Base-by-base conservation (phyloP, 1,140 invertebrate genomes). In the Pectinophora gossypiella region DNA sequence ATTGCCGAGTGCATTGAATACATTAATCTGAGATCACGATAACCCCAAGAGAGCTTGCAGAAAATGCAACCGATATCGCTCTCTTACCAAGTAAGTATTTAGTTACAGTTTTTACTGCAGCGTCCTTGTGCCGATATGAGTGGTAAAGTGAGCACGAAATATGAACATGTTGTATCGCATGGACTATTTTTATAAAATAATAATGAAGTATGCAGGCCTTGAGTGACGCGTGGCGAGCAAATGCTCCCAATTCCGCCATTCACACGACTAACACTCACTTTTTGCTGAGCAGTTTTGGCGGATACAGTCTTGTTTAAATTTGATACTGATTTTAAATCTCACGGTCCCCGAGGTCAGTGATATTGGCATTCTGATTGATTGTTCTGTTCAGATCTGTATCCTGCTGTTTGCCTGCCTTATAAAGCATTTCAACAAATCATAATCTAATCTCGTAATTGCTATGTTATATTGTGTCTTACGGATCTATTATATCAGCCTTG, bases 201-300 rank as follows among this genome's bases (percentile, higher is more conserved):
- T 67, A 56, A 66, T 40, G 7, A 6, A 27, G 36, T 40, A 40
- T n/a, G n/a, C 27, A 23, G 61, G 73, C 78, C 76, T 82, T 79
- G 76, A 47, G 52, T 51, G 59, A 51, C 59, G 61, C 47, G 54
- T 54, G 46, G 32, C 52, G 27, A 51, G 27, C 48, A 64, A 70
- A 61, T 59, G 55, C 48, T 69, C 66, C 70, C 61, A 71, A 72
- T 76, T 76, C 76, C 70, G 76, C 76, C 71, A 78, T 83, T 83
- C 75, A 76, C 75, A 56, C 61, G 13, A 66, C 59, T 65, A 23
- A 51, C 59, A 56, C 43, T 59, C 44, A 61, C 56, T 59, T 69
- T n/a, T 62, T 53, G 18, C 16, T 27, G 38, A 44, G 19, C 15
- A 12, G 36, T 40, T 18, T 6, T 40, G 36, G 16, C 27, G 36